Conservation (phyloP, 2,888 invertebrate genomes). For the Zaprionus lineosus region DNA sequence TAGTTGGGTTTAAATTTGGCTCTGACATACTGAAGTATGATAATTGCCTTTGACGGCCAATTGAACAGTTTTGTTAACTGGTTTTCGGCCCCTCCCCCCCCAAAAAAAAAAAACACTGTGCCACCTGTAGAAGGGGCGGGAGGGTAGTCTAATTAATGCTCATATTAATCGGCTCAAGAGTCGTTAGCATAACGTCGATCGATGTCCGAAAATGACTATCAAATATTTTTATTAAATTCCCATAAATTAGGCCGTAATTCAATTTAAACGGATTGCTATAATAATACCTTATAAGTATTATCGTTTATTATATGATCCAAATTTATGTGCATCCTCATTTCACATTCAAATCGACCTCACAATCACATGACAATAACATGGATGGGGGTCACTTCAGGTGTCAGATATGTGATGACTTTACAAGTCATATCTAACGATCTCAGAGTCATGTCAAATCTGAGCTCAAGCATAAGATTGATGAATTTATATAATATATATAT, state of each 20-base stretch:
- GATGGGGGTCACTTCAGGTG: neutral
- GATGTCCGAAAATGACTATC: slow-evolving; percentile 39
- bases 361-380: slow-evolving; percentile 5
- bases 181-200: slow-evolving; percentile 41
- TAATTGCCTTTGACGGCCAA: slow-evolving; percentile 42
- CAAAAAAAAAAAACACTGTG: neutral
- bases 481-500: too few species aligned
- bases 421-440: too few species aligned
- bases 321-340: slow-evolving; percentile 36
- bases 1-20: slow-evolving; percentile 34
- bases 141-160: slow-evolving; percentile 43
- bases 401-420: too few species aligned
- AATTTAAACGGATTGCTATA: slow-evolving; percentile 30
- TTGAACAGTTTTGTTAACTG: slow-evolving; percentile 19
- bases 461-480: too few species aligned
- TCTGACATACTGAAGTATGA: slow-evolving; percentile 16
- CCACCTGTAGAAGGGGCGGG: neutral
- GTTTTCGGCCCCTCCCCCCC: slow-evolving; percentile 2
- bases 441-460: too few species aligned
- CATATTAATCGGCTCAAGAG: slow-evolving; percentile 49
- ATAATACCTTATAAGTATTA: too few species aligned
- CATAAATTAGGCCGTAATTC: slow-evolving; percentile 59
- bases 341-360: slow-evolving; percentile 24
- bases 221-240: slow-evolving; percentile 18
- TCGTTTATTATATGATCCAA: too few species aligned